Base-by-base conservation (phyloP, 2,113 vertebrate species). In the Piprites chloris region DNA sequence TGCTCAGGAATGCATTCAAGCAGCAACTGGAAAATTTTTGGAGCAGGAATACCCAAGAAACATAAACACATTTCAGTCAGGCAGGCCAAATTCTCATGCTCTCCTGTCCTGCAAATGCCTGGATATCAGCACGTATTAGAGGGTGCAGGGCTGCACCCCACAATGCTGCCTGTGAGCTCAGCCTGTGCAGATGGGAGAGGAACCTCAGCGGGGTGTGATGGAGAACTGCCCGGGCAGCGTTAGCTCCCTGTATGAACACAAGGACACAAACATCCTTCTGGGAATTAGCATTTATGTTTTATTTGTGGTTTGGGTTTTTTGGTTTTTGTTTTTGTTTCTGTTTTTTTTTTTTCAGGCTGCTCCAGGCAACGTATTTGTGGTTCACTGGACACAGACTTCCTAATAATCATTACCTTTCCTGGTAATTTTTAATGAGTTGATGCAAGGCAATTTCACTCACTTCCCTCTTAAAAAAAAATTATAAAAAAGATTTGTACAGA, bases 61-160 rank as follows among this genome's bases (percentile, higher is more conserved):
- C 0, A 0, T 0, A 6, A 41, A 5, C 4, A 20, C 0, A 0
- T 9, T 33, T 3, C 30, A 41, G 10, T 5, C 58, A 35, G 22
- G 41, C 39, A 55, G 41, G 9, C 6, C 21, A 39, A 21, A 2
- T 7, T 9, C 26, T 32, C 9, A 0, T 1, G 6, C 7, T n/a
- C 5, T 11, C 1, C 3, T 12, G 15, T 41, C 62, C 69, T 50
- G 67, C 17, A 16, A 26, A 20, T 2, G 22, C 1, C 67, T 23
- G 58, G 53, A 65, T 14, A n/a, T 33, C 85, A 53, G 52, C 44
- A 50, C 5, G 28, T 30, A 58, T 32, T 12, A 9, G 17, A 10
- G 84, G 79, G 47, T 7, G 39, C 56, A 65, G 74, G 32, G 58
- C 11, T n/a, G 77, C 74, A 65, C 59, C 87, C 42, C 33, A 4